These are phyloP conservation scores for Ailuropoda melanoleuca DNA, from an alignment of 2,113 vertebrate genomes.

Conservation along the genomic window DNA sequence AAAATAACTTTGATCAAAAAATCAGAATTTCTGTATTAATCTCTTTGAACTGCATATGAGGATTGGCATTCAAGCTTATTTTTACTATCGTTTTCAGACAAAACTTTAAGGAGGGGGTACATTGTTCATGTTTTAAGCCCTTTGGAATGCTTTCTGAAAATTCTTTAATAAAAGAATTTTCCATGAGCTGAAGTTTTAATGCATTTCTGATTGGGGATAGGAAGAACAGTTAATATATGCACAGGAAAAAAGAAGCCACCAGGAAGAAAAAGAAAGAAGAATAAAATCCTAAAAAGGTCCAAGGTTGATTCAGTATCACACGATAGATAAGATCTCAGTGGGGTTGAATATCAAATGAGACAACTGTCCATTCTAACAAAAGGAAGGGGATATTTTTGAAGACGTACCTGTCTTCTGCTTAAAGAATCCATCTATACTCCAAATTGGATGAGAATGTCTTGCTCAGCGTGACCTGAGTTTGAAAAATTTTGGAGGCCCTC, in stretches of 20 bases:
- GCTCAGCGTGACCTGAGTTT: conserved; percentile 65
- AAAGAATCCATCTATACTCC: conserved; percentile 25
- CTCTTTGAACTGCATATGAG: conserved; percentile 21
- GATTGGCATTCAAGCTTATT: not conserved
- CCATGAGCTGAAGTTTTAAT: conserved; percentile 52
- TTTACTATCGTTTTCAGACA: not conserved
- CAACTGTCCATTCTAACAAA: not conserved
- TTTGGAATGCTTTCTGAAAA: conserved; percentile 28
- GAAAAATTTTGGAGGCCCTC: conserved; percentile 65
- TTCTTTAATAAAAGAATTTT: conserved; percentile 57
- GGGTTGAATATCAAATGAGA: not conserved
- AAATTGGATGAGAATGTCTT: conserved; percentile 53
- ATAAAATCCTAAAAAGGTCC: conserved; percentile 37
- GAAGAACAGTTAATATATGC: not conserved
- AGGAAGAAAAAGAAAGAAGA: not conserved
- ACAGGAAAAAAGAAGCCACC: not conserved
- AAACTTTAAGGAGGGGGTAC: not conserved
- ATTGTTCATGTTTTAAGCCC: not conserved
- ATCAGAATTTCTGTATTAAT: not conserved
- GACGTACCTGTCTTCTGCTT: not conserved
- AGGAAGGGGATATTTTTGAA: not conserved
- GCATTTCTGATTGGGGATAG: conserved; percentile 41
- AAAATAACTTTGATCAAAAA: not conserved
- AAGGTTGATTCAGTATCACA: not conserved
- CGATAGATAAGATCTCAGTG: not conserved